Evolutionary conservation across 2,797 vertebrate genomes (phyloP).

Genomic region (Arrhamphus sclerolepis): DNA sequence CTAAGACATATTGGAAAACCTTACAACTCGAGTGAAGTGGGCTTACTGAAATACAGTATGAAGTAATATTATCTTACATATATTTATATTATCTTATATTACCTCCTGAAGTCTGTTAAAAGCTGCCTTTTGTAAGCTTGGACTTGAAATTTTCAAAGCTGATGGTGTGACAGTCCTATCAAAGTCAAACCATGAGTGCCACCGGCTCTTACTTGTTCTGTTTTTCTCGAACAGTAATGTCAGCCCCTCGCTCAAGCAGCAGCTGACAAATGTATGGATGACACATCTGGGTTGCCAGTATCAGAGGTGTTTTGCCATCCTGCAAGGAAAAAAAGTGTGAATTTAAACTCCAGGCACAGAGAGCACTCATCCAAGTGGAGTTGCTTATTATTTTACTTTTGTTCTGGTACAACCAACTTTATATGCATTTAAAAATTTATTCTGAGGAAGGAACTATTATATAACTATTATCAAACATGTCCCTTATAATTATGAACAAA

Average conservation of each 20-base stretch:
- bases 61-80: too few relatives aligned
- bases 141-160: not conserved
- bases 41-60: not conserved
- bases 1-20: not conserved
- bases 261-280: constrained; percentile 90
- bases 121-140: constrained; percentile 4
- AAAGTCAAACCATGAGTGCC: not conserved
- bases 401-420: not conserved
- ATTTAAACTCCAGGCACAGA: not conserved
- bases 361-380: not conserved
- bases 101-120: not conserved
- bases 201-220: constrained; percentile 87
- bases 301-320: constrained; percentile 93
- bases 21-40: not conserved
- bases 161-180: not conserved
- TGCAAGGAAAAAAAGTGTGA: constrained; percentile 48
- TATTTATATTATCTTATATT: too few relatives aligned
- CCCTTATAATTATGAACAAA: constrained; percentile 3
- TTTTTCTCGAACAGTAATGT: constrained; percentile 90
- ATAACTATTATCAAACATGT: too few relatives aligned
- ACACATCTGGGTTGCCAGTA: constrained; percentile 97
- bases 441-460: not conserved
- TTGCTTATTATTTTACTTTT: not conserved
- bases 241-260: constrained; percentile 90
- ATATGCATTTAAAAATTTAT: not conserved